These are phyloP conservation scores for Ranitomeya variabilis DNA, from an alignment of 2,113 vertebrate genomes.

Conservation along the genomic window DNA sequence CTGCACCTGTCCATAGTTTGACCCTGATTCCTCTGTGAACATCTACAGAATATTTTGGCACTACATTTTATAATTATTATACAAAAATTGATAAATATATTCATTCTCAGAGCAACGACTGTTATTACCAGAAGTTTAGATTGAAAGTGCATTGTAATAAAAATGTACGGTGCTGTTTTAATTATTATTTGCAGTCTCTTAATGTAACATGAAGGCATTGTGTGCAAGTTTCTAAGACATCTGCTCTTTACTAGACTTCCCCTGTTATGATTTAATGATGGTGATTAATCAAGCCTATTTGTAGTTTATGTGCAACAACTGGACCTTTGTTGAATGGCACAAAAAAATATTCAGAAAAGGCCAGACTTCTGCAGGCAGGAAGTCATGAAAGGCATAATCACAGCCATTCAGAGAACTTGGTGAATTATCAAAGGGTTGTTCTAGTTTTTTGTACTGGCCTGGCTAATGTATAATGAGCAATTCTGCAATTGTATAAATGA, in stretches of 20 bases:
- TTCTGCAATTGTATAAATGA: constrained; percentile 20
- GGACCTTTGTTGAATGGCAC: constrained; percentile 53
- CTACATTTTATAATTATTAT: neutral
- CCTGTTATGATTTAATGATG: constrained; percentile 58
- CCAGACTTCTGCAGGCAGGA: constrained; percentile 49
- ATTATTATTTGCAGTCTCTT: constrained; percentile 50
- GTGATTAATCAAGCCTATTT: constrained; percentile 57
- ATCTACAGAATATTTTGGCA: neutral
- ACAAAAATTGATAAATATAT: neutral
- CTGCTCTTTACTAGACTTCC: constrained; percentile 54
- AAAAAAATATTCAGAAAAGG: constrained; percentile 38
- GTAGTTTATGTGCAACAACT: constrained; percentile 50
- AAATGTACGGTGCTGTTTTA: constrained; percentile 11
- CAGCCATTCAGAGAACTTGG: constrained; percentile 40
- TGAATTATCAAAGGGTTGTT: constrained; percentile 36
- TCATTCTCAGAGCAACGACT: neutral
- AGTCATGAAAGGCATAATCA: constrained; percentile 53
- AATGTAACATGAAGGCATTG: constrained; percentile 55
- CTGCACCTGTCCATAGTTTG: no score
- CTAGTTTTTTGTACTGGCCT: constrained; percentile 28
- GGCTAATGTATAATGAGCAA: constrained; percentile 8
- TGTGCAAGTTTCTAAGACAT: constrained; percentile 51
- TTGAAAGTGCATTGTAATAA: neutral
- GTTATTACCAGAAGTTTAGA: neutral
- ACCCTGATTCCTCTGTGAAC: neutral